A percentile compares a stretch with the other conserved stretches of the same genome.
Evolutionary conservation across 2,113 vertebrate genomes (phyloP).

Genomic region (Trogon melanurus): DNA sequence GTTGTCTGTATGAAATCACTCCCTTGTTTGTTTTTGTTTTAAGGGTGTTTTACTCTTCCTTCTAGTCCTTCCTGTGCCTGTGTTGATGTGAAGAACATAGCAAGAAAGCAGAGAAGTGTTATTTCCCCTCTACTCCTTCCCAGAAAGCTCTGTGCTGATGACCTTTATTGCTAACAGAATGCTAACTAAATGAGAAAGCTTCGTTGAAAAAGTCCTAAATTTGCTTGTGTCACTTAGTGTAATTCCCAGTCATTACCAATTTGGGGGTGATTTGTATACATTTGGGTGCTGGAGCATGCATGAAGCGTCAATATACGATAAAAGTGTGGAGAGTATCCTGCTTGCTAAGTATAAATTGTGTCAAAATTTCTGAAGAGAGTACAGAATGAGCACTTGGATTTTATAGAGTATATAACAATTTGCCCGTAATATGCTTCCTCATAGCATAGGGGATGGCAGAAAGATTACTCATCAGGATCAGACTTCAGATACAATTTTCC

Average conservation of each 20-base stretch:
- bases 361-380: background rate
- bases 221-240: background rate
- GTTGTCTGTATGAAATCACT: background rate
- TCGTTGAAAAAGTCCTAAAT: fast-evolving
- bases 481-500: background rate
- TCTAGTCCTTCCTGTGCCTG: fast-evolving
- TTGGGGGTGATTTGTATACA: background rate
- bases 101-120: background rate
- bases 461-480: background rate
- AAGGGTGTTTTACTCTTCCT: background rate
- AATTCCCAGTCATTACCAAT: background rate
- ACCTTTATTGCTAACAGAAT: background rate
- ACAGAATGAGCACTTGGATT: background rate
- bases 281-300: background rate
- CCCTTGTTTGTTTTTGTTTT: background rate
- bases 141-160: background rate
- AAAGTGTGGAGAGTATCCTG: background rate
- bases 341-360: background rate
- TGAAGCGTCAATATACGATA: background rate
- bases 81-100: background rate
- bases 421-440: fast-evolving
- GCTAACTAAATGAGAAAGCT: background rate
- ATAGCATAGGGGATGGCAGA: fast-evolving
- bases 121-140: background rate
- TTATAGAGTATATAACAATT: background rate